Percentiles rank a stretch among this genome's conserved stretches.
Evolutionary conservation across 2,113 vertebrate genomes (phyloP).

Genomic region (Charina bottae): DNA sequence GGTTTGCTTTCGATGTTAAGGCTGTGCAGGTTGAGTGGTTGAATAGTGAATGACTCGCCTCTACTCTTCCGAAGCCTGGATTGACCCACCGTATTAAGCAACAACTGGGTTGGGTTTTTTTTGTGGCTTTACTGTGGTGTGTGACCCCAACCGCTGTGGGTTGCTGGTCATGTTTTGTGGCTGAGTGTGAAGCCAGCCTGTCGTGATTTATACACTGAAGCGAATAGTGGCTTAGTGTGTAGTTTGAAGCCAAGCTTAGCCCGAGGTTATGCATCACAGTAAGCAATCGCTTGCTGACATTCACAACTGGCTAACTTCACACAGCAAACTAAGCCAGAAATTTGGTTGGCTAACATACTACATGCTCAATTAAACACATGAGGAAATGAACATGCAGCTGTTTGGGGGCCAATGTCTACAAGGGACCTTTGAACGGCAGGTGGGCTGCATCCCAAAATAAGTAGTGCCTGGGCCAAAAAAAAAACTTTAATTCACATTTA

Average conservation of each 20-base stretch:
- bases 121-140: background rate
- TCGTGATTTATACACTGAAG: background rate
- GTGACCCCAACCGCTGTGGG: background rate
- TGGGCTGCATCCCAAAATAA: background rate
- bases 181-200: background rate
- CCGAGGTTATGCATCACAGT: background rate
- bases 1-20: background rate
- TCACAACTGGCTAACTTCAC: background rate
- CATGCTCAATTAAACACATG: background rate
- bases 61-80: background rate
- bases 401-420: background rate
- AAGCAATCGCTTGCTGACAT: background rate
- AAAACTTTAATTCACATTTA: background rate
- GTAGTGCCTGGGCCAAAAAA: background rate
- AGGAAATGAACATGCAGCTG: background rate
- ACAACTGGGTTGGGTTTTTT: background rate
- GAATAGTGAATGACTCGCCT: background rate
- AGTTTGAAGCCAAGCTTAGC: background rate
- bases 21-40: background rate
- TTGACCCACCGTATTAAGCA: background rate
- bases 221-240: background rate
- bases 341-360: background rate
- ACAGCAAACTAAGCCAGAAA: background rate
- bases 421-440: background rate
- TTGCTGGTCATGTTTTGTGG: background rate